Conservation (phyloP, 2,113 vertebrate genomes). For the Xyrauchen texanus region DNA sequence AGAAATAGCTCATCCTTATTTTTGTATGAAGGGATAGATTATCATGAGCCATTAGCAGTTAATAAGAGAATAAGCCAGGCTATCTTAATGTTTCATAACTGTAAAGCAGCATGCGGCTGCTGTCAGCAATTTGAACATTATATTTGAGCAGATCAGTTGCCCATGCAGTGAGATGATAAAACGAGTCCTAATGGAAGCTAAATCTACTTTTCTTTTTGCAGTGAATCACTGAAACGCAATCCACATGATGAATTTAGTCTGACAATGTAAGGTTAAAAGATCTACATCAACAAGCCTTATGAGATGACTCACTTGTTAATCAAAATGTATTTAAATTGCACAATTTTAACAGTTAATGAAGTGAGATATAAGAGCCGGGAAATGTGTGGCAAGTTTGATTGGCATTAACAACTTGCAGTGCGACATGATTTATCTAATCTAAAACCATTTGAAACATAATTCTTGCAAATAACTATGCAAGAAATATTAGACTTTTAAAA, state of each 20-base stretch:
- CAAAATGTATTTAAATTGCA: not conserved
- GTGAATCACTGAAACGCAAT: constrained; percentile 25
- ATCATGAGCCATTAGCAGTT: no score
- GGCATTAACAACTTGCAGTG: not conserved
- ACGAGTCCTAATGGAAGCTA: constrained; percentile 34
- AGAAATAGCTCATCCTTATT: no score
- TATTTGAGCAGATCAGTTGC: not conserved
- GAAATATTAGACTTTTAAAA: no score
- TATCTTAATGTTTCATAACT: no score
- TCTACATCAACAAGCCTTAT: not conserved
- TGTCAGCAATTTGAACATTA: no score
- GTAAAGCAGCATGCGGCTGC: no score
- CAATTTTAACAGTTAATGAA: constrained; percentile 22
- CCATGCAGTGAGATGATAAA: constrained; percentile 37
- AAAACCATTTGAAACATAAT: no score
- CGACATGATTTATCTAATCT: no score
- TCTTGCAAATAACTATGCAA: no score
- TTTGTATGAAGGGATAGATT: no score
- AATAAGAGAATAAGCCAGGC: no score
- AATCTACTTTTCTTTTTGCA: constrained; percentile 41
- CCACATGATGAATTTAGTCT: not conserved
- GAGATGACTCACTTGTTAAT: not conserved
- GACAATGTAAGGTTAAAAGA: not conserved
- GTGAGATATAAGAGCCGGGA: not conserved
- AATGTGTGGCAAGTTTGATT: constrained; percentile 7